Percentiles rank a stretch among this genome's conserved stretches.
Evolutionary conservation across 2,797 vertebrate species (phyloP).

Genomic region (Anabas testudineus): DNA sequence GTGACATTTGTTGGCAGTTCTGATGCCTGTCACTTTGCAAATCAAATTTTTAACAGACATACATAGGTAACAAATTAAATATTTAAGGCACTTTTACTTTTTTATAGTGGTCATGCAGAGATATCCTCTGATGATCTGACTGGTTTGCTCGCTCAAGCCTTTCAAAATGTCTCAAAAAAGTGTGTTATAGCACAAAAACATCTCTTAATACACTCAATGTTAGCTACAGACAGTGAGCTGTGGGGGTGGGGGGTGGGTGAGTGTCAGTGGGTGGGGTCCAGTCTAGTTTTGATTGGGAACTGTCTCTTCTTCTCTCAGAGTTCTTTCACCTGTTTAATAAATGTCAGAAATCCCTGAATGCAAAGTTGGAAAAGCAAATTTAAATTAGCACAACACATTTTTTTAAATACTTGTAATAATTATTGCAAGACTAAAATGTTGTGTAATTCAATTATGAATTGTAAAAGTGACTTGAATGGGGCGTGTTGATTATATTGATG

Average conservation of each 20-base stretch:
- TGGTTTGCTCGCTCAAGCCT: too few relatives aligned
- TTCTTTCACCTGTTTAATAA: conserved; percentile 1
- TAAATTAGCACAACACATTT: too few relatives aligned
- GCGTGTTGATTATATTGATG: too few relatives aligned
- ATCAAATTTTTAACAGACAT: not conserved
- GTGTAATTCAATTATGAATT: too few relatives aligned
- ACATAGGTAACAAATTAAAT: not conserved
- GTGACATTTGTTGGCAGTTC: conserved; percentile 6
- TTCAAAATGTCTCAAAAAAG: not conserved
- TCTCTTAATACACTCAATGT: not conserved
- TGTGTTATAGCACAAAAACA: conserved; percentile 3
- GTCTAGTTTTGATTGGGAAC: not conserved
- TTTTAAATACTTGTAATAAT: not conserved
- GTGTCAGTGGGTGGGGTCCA: conserved; percentile 6
- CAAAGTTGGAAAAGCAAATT: not conserved
- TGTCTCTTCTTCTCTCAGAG: too few relatives aligned
- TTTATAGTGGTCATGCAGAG: not conserved
- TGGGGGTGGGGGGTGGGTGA: not conserved
- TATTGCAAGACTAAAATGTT: not conserved
- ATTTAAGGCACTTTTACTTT: not conserved
- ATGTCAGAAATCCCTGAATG: conserved; percentile 6
- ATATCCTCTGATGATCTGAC: not conserved
- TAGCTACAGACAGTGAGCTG: conserved; percentile 2
- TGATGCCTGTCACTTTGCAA: not conserved
- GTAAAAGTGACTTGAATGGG: too few relatives aligned